Percentiles rank a stretch among this genome's conserved stretches.
These are phyloP conservation scores for Andrena trimmerana DNA, from an alignment of 2,888 invertebrate genomes.

Conservation along the genomic window DNA sequence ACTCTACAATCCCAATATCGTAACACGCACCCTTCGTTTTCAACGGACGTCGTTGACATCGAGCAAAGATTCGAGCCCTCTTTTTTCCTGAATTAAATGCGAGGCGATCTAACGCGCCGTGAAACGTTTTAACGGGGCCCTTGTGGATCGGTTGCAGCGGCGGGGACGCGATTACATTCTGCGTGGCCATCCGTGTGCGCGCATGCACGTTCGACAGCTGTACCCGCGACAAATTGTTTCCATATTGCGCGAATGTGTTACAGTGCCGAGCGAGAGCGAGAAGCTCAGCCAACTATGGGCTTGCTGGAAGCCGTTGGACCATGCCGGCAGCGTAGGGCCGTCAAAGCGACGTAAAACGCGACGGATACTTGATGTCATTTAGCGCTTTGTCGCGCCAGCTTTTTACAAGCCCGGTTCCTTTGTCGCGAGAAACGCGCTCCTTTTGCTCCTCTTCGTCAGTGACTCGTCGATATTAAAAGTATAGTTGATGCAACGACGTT, in stretches of 20 bases:
- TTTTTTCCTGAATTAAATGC: neutral
- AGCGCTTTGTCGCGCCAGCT: conserved; percentile 46
- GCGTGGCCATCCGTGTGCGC: conserved; percentile 25
- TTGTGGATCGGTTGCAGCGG: conserved; percentile 30
- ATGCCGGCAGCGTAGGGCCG: conserved; percentile 27
- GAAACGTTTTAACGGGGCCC: conserved; percentile 25
- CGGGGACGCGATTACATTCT: conserved; percentile 36
- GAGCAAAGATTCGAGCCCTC: neutral
- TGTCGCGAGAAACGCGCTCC: conserved; percentile 14
- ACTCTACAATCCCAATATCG: too few relatives aligned
- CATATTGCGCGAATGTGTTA: conserved; percentile 38
- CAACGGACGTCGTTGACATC: too few relatives aligned
- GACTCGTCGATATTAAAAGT: conserved; percentile 39
- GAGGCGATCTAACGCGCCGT: conserved; percentile 21
- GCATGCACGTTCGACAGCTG: conserved; percentile 35
- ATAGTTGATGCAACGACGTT: neutral
- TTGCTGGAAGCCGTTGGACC: conserved; percentile 54
- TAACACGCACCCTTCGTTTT: too few relatives aligned
- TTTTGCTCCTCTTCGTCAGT: conserved; percentile 3
- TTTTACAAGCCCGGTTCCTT: conserved; percentile 35
- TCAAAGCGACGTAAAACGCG: conserved; percentile 61
- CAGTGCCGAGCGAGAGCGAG: conserved; percentile 24
- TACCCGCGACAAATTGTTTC: conserved; percentile 48
- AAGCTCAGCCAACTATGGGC: conserved; percentile 51
- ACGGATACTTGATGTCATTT: conserved; percentile 57